Evolutionary conservation across 2,113 vertebrate genomes (phyloP).

Genomic region (Toxotes chatareus): DNA sequence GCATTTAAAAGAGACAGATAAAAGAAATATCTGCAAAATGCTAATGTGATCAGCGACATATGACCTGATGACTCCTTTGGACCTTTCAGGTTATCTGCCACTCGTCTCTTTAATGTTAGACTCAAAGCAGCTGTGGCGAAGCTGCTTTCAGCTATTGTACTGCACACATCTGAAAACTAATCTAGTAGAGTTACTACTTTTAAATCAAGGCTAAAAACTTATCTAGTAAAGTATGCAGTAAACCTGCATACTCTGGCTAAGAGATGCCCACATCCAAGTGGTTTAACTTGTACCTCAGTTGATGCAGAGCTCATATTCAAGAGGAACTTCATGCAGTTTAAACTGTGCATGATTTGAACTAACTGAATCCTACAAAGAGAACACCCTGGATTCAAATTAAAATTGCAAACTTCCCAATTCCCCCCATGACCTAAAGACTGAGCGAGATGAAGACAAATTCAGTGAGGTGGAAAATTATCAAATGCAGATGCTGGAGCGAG

Average conservation of each 20-base stretch:
- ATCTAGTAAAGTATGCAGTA: neutral
- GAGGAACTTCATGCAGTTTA: conserved; percentile 16
- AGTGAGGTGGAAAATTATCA: conserved; percentile 70
- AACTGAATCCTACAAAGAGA: conserved; percentile 40
- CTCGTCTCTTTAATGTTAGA: neutral
- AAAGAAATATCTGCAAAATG: conserved; percentile 38
- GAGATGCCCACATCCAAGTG: neutral
- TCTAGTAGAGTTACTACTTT: neutral
- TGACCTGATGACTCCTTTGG: neutral
- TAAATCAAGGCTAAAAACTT: neutral
- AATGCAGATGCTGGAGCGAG: conserved; percentile 56
- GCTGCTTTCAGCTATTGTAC: neutral
- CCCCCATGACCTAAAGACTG: conserved; percentile 47
- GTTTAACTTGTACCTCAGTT: conserved; percentile 26
- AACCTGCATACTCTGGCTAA: neutral
- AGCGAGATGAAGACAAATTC: conserved; percentile 55
- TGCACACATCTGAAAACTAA: neutral
- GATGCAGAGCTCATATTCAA: neutral
- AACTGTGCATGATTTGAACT: conserved; percentile 37
- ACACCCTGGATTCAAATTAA: conserved; percentile 59
- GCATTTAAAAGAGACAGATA: conserved; percentile 46
- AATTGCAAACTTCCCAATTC: conserved; percentile 41
- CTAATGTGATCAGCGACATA: conserved; percentile 28
- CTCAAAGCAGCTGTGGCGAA: neutral
- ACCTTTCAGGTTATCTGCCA: neutral